phyloP scores from a whole-genome alignment of 1,140 invertebrate species.

The Eueides isabella region DNA sequence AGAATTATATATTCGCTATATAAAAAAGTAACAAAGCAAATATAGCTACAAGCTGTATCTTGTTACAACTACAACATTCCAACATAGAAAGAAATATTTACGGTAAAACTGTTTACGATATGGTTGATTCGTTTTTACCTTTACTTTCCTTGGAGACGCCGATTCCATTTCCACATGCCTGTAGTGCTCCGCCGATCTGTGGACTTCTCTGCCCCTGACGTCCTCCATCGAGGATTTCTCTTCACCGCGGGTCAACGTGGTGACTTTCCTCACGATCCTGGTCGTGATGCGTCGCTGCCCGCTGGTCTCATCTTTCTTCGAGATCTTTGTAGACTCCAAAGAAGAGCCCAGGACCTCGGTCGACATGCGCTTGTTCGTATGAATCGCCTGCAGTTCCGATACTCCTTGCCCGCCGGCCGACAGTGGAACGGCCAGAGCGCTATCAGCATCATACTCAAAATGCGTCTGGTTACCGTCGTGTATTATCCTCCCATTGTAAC shows the following conservation, averaged over 20 bases:
- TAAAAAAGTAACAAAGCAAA: not conserved
- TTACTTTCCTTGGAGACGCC: conserved; percentile 83
- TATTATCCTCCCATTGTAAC: conserved; percentile 76
- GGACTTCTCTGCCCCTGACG: conserved; percentile 82
- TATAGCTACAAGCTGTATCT: conserved; percentile 30
- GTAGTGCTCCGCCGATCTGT: conserved; percentile 77
- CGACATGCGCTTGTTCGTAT: conserved; percentile 91
- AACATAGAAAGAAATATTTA: conserved; percentile 29
- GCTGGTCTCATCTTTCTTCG: conserved; percentile 85
- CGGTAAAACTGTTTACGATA: conserved; percentile 29
- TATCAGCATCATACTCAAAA: conserved; percentile 78
- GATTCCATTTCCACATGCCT: conserved; percentile 78
- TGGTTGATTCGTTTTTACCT: conserved; percentile 71
- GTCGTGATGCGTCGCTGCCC: conserved; percentile 92
- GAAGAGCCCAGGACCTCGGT: conserved; percentile 93
- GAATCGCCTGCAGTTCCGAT: conserved; percentile 87
- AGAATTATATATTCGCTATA: not conserved
- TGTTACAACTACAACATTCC: conserved; percentile 34
- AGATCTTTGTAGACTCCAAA: conserved; percentile 90
- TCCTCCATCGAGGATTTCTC: conserved; percentile 89
- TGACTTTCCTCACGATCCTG: conserved; percentile 94
- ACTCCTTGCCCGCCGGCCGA: conserved; percentile 72
- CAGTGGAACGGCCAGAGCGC: conserved; percentile 66
- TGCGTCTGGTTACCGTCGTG: conserved; percentile 80
- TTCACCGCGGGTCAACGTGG: conserved; percentile 93